Evolutionary conservation across 2,797 vertebrate species (phyloP).

Genomic region (Manis pentadactyla): DNA sequence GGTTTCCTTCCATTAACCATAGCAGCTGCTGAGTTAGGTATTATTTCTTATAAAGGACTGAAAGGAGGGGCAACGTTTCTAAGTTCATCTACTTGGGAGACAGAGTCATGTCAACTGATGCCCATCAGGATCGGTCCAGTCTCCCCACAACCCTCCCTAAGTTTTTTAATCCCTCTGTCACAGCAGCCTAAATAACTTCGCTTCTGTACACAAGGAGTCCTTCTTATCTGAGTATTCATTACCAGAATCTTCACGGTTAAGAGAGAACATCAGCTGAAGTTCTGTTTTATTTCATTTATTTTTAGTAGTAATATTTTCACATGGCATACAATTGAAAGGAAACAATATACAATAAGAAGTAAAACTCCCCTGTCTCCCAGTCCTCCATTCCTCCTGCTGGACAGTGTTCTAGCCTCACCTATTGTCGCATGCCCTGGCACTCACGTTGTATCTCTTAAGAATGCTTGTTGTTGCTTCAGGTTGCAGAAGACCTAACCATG

Average conservation of each 20-base stretch:
- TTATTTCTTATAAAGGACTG: not conserved
- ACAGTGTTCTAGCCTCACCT: accelerated
- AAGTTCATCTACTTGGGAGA: not conserved
- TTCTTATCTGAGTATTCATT: not conserved
- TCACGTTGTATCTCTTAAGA: not conserved
- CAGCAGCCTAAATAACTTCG: not conserved
- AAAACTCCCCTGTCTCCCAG: not conserved
- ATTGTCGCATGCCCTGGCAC: accelerated
- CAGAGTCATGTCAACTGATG: not conserved
- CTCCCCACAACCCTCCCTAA: too few species aligned
- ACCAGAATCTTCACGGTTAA: not conserved
- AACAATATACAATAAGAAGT: not conserved
- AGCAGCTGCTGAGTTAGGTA: not conserved
- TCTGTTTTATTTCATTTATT: not conserved
- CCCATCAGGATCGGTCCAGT: not conserved
- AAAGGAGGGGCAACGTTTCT: not conserved
- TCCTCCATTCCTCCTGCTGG: not conserved
- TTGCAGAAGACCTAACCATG: not conserved
- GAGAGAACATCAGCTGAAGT: not conserved
- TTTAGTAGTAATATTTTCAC: not conserved
- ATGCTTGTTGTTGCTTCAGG: too few species aligned
- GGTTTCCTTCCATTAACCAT: accelerated
- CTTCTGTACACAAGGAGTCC: too few species aligned
- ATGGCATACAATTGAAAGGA: not conserved
- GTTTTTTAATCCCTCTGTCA: not conserved